These are phyloP conservation scores for Meloe dianella DNA, from an alignment of 2,888 invertebrate species.

Conservation along the genomic window DNA sequence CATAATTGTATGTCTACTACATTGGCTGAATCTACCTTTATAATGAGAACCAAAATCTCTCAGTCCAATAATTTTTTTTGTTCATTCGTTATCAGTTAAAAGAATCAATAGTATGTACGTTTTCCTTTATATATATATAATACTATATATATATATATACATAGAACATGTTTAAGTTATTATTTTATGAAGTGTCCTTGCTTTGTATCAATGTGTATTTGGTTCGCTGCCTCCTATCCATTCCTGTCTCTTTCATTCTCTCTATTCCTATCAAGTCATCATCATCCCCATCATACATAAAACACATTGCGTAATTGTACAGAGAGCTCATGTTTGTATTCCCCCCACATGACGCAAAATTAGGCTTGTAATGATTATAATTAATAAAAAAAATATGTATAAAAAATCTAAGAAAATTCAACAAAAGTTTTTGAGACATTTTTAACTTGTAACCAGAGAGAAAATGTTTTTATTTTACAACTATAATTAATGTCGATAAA, in stretches of 20 bases:
- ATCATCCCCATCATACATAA: constrained; percentile 34
- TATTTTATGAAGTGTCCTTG: constrained; percentile 69
- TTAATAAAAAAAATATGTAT: constrained; percentile 25
- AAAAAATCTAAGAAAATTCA: constrained; percentile 11
- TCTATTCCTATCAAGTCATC: constrained; percentile 18
- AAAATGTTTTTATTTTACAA: neutral
- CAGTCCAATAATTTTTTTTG: constrained; percentile 43
- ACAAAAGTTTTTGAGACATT: constrained; percentile 42
- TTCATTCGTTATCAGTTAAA: constrained; percentile 38
- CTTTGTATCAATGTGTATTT: constrained; percentile 63
- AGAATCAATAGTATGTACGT: constrained; percentile 52
- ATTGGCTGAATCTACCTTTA: constrained; percentile 35
- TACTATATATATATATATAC: constrained; percentile 51
- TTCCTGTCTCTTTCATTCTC: constrained; percentile 24
- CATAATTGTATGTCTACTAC: constrained; percentile 26
- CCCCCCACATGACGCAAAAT: constrained; percentile 37
- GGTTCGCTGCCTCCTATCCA: constrained; percentile 44
- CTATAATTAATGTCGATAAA: neutral
- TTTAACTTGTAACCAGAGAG: constrained; percentile 16
- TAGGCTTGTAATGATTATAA: constrained; percentile 34
- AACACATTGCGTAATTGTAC: constrained; percentile 50
- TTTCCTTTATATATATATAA: constrained; percentile 52
- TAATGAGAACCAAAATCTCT: constrained; percentile 44
- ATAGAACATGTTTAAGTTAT: constrained; percentile 64
- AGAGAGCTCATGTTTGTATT: constrained; percentile 48